Evolutionary conservation across 2,113 vertebrate genomes (phyloP).

Genomic region (Salvator merianae): DNA sequence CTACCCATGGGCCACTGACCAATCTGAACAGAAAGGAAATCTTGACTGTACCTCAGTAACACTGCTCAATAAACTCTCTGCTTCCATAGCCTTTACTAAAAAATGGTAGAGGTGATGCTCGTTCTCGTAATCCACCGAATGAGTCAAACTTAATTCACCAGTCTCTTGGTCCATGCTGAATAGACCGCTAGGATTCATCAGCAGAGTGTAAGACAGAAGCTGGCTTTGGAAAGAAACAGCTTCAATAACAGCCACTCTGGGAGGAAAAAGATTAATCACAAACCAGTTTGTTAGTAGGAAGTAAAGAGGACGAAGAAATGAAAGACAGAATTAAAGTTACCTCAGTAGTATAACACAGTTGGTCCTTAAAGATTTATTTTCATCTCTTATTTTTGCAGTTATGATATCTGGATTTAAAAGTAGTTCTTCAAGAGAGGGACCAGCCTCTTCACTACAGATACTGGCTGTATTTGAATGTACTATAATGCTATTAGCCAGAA

Average conservation of each 20-base stretch:
- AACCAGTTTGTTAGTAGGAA: background rate
- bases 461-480: no score
- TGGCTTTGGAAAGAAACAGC: slow-evolving; percentile 88
- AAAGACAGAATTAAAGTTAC: background rate
- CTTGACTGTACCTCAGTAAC: slow-evolving; percentile 78
- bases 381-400: background rate
- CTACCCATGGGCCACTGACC: background rate
- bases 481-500: no score
- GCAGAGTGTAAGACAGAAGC: slow-evolving; percentile 79
- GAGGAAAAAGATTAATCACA: slow-evolving; percentile 35
- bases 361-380: background rate
- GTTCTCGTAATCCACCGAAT: slow-evolving; percentile 81
- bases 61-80: slow-evolving; percentile 80
- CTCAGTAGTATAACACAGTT: background rate
- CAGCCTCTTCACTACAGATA: background rate
- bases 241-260: slow-evolving; percentile 79
- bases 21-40: background rate
- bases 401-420: background rate
- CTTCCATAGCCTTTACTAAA: slow-evolving; percentile 81
- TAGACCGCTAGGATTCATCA: slow-evolving; percentile 83
- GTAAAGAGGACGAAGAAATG: background rate
- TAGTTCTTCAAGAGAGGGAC: background rate
- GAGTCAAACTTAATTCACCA: slow-evolving; percentile 81
- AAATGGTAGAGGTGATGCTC: slow-evolving; percentile 84
- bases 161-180: slow-evolving; percentile 84